A percentile compares a stretch with the other conserved stretches of the same genome.
Evolutionary conservation across 2,113 vertebrate genomes (phyloP).

Genomic region (Stigmatopora nigra): DNA sequence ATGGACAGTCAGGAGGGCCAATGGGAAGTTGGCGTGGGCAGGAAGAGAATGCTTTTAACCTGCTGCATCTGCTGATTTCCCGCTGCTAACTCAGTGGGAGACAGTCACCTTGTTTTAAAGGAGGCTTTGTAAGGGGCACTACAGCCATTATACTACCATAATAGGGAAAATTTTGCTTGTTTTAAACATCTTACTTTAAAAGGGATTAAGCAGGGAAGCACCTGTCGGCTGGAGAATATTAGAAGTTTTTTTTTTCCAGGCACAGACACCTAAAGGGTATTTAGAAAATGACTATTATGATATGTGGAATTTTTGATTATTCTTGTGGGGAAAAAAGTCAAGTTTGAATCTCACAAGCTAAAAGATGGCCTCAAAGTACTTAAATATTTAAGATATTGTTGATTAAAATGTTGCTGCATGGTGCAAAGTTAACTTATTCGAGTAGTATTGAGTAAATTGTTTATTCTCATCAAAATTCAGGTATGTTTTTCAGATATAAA

Average conservation of each 20-base stretch:
- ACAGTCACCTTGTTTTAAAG: constrained; percentile 76
- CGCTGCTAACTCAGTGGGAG: constrained; percentile 71
- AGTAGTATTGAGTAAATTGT: too few species aligned
- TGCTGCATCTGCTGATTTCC: constrained; percentile 75
- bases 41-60: constrained; percentile 74
- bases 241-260: not conserved
- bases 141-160: constrained; percentile 63
- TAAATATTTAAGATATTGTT: too few species aligned
- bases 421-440: too few species aligned
- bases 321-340: too few species aligned
- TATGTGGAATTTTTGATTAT: too few species aligned
- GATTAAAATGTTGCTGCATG: too few species aligned
- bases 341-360: too few species aligned
- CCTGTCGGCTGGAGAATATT: constrained; percentile 54
- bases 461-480: too few species aligned
- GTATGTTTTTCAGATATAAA: too few species aligned
- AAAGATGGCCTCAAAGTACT: too few species aligned
- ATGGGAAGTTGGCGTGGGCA: constrained; percentile 66
- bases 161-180: constrained; percentile 68
- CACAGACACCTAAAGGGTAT: too few species aligned
- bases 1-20: constrained; percentile 66
- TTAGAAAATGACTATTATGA: too few species aligned
- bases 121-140: constrained; percentile 51
- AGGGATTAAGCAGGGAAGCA: constrained; percentile 62
- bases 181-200: constrained; percentile 65